Evolutionary conservation across 2,888 invertebrate genomes (phyloP), one percentile per base, ranked within the genome.

Genomic region (Drepana falcataria): DNA sequence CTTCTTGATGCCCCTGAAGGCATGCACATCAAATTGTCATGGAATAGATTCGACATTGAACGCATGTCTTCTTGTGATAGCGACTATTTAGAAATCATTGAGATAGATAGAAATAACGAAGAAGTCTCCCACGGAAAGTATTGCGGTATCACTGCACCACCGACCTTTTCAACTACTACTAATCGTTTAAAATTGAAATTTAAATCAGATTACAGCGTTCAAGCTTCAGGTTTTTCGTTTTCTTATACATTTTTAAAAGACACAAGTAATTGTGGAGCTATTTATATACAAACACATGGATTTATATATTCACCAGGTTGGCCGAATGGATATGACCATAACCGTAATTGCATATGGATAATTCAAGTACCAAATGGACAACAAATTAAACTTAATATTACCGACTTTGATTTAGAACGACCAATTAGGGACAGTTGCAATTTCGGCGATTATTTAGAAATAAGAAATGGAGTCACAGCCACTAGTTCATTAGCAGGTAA

Each of bases 331-430:
- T 98, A 98, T 77, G 94, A 95, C 2, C 78, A 85, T 2, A 92
- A 93, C 64, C 92, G 92, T 59, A 93, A 95, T 58, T 99, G 98
- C 76, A 86, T 87, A n/a, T 99, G 98, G 98, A 88, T 91, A 0
- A 94, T 98, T 55, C 92, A 92, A 21, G 96, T 93, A 0, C 92
- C 93, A 0, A 81, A 87, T 4, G 95, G 95, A 1, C 94, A 94
- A 61, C 96, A 95, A 83, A 93, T 98, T 47, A 86, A 92, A 71
- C 87, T 98, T 1, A 94, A 94, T 61, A 83, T 91, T 60, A 73
- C 85, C 35, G 65, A 84, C 33, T 89, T 91, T 64, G 85, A 93
- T 35, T 66, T 97, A 54, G 96, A 97, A 69, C 67, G 71, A 47
- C 75, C 87, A 6, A 73, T 85, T 57, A 65, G 76, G 47, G 68